Conservation (phyloP, 2,888 invertebrate species). For the Hemithea aestivaria region DNA sequence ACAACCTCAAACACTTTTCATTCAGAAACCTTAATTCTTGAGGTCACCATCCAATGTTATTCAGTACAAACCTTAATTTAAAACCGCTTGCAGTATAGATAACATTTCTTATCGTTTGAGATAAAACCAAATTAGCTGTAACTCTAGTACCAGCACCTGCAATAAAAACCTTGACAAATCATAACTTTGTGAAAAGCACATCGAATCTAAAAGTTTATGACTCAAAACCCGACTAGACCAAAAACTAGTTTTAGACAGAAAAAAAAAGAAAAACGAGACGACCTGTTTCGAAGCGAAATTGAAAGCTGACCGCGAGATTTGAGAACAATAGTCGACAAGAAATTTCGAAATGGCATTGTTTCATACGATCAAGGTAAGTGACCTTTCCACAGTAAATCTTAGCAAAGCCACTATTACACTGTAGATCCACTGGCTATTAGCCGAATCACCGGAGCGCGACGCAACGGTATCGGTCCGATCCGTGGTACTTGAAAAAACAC, state of each 20-base stretch:
- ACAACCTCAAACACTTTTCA: conserved; percentile 2
- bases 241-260: conserved; percentile 37
- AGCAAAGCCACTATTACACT: conserved; percentile 66
- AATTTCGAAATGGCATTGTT: conserved; percentile 30
- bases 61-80: background rate
- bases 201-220: conserved; percentile 31
- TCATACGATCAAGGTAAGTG: conserved; percentile 66
- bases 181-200: conserved; percentile 6
- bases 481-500: conserved; percentile 39
- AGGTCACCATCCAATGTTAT: conserved; percentile 9
- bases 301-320: conserved; percentile 31
- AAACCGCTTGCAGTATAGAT: too few species aligned
- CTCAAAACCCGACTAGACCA: conserved; percentile 28
- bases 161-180: conserved; percentile 5
- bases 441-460: conserved; percentile 68
- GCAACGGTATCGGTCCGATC: conserved; percentile 64
- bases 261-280: conserved; percentile 31
- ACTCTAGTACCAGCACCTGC: conserved; percentile 9
- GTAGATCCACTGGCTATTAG: conserved; percentile 70
- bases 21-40: conserved; percentile 1
- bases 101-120: too few species aligned
- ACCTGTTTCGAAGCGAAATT: conserved; percentile 37
- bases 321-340: conserved; percentile 25
- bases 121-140: conserved; percentile 6
- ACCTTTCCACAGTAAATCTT: conserved; percentile 71